Conservation (phyloP, 2,888 invertebrate species). For the Drosophila birchii region DNA sequence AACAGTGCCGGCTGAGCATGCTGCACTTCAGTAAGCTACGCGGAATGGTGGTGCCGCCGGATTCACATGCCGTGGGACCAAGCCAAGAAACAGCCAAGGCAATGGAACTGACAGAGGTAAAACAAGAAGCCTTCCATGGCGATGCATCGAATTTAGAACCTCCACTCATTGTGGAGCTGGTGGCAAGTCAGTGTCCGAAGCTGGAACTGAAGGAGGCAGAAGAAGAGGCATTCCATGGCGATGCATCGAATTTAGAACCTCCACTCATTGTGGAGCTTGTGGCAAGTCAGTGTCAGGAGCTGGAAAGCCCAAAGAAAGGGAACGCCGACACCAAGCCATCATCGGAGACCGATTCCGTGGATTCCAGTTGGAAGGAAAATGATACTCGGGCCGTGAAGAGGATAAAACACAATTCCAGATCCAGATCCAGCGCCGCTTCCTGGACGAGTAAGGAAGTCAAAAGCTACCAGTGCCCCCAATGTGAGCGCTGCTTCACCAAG, state of each 20-base stretch:
- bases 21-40: conserved; percentile 9
- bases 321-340: no score
- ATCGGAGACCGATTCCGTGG: not conserved
- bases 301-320: not conserved
- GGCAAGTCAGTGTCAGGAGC: not conserved
- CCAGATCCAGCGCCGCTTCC: not conserved
- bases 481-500: not conserved
- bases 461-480: conserved; percentile 1
- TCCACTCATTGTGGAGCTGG: conserved; percentile 6
- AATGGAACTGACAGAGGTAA: no score
- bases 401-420: not conserved
- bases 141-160: not conserved
- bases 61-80: not conserved
- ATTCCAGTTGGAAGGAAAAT: not conserved
- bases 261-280: conserved; percentile 9
- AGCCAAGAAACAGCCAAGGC: not conserved
- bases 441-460: no score
- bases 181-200: not conserved
- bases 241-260: not conserved
- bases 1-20: conserved; percentile 1
- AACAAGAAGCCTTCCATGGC: not conserved
- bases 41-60: not conserved
- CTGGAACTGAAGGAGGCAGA: not conserved
- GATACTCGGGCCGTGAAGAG: not conserved
- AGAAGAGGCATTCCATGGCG: not conserved